Base-by-base conservation (phyloP, 2,113 vertebrate species). In the Urocynchramus pylzowi region DNA sequence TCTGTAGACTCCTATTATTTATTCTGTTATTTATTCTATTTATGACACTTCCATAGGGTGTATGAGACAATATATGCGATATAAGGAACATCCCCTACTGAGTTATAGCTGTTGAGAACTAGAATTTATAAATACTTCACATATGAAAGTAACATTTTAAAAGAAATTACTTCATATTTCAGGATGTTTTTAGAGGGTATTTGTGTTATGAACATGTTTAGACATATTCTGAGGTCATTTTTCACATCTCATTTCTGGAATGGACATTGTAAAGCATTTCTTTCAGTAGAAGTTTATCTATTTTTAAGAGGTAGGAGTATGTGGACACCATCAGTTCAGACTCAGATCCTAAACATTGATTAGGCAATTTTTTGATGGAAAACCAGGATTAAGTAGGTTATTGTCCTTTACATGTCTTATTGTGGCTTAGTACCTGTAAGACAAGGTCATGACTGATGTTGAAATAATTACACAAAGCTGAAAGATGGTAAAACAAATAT, bases 401-500 rank as follows among this genome's bases (percentile, higher is more conserved):
- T 87, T 60, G 49, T 56, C 49, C n/a, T 76, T 87, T 85, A 56
- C 35, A 15, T 47, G 49, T 60, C 65, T 85, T 85, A 44, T 5
- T 87, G n/a, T 67, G 47, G 22, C 80, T 83, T 90, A 76, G 44
- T 39, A 41, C 14, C 39, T 82, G 45, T 49, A 82, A 92, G 61
- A 76, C n/a, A 85, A 91, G 61, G 63, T 76, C 74, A 76, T 42
- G 56, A 44, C 50, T 85, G 64, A 59, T 67, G 27, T 60, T 95
- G 74, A 87, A 87, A 90, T 67, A 93, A 69, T 87, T 83, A 56
- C 37, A 85, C 37, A 76, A 73, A n/a, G 27, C 49, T 28, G 14
- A 49, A 85, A 91, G 78, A 85, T 31, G 23, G 15, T 90, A 79
- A 65, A 89, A 84, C 73, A 95, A 94, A 86, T 97, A 93, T 87